Evolutionary conservation across 2,888 invertebrate species (phyloP).

Genomic region (Stratiomys singularior): DNA sequence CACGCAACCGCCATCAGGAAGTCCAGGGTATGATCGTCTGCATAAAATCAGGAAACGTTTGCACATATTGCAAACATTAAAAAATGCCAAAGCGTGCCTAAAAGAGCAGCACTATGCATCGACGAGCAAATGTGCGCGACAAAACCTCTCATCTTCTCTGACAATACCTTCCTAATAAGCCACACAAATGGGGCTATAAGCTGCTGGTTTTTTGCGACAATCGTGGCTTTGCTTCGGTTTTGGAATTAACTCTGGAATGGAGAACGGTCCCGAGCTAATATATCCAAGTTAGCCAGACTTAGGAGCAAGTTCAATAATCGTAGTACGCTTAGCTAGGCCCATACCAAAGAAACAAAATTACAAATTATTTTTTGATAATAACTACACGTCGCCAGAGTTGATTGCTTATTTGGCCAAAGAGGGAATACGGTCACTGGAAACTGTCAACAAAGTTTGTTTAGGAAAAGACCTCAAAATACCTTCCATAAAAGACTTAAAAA

Average conservation of each 20-base stretch:
- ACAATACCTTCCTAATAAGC: not conserved
- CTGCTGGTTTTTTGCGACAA: not conserved
- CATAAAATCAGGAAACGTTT: no score
- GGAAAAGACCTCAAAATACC: not conserved
- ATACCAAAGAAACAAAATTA: not conserved
- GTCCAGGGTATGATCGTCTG: no score
- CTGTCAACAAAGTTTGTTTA: not conserved
- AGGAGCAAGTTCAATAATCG: not conserved
- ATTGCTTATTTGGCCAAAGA: not conserved
- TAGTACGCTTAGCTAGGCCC: not conserved
- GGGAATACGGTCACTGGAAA: not conserved
- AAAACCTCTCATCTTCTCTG: not conserved
- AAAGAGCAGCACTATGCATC: not conserved
- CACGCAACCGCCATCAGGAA: no score
- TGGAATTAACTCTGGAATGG: not conserved
- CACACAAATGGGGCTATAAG: not conserved
- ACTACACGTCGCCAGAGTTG: not conserved
- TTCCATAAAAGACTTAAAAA: not conserved
- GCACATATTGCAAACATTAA: not conserved
- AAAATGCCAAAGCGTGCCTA: not conserved
- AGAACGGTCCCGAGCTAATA: not conserved
- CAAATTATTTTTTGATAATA: not conserved
- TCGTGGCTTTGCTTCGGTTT: not conserved
- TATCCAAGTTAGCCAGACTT: no score
- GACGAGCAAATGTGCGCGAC: not conserved